A percentile compares a stretch with the other conserved stretches of the same genome.
These are phyloP conservation scores for Volucella bombylans DNA, from an alignment of 2,888 invertebrate species.

Conservation along the genomic window DNA sequence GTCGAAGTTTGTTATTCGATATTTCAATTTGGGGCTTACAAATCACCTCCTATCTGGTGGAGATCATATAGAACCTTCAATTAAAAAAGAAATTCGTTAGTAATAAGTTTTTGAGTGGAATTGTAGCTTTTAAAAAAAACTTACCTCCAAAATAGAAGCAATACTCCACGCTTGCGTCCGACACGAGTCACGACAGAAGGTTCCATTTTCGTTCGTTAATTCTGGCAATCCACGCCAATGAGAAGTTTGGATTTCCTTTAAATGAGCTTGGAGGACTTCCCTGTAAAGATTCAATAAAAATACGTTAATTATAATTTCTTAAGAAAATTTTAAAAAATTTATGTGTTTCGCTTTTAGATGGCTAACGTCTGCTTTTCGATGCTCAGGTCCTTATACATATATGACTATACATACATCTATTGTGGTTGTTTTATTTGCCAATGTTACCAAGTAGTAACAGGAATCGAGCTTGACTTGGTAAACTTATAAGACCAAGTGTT, in stretches of 20 bases:
- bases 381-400: no score
- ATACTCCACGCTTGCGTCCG: constrained; percentile 98
- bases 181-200: constrained; percentile 92
- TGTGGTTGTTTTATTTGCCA: no score
- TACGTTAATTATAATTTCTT: not conserved
- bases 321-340: no score
- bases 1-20: constrained; percentile 55
- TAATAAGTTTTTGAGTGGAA: not conserved
- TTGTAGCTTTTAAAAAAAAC: constrained; percentile 75
- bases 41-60: constrained; percentile 79
- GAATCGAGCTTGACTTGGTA: no score
- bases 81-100: not conserved
- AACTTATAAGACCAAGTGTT: no score
- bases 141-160: constrained; percentile 92
- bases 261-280: constrained; percentile 87
- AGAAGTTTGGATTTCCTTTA: constrained; percentile 89
- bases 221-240: constrained; percentile 98
- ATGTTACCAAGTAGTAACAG: no score
- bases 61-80: constrained; percentile 79
- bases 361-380: no score
- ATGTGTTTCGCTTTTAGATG: no score
- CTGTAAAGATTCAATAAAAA: constrained; percentile 79
- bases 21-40: constrained; percentile 52
- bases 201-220: constrained; percentile 94
- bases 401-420: no score